phyloP scores from a whole-genome alignment of 2,797 vertebrate genomes.

The Nannoperca obscura region DNA sequence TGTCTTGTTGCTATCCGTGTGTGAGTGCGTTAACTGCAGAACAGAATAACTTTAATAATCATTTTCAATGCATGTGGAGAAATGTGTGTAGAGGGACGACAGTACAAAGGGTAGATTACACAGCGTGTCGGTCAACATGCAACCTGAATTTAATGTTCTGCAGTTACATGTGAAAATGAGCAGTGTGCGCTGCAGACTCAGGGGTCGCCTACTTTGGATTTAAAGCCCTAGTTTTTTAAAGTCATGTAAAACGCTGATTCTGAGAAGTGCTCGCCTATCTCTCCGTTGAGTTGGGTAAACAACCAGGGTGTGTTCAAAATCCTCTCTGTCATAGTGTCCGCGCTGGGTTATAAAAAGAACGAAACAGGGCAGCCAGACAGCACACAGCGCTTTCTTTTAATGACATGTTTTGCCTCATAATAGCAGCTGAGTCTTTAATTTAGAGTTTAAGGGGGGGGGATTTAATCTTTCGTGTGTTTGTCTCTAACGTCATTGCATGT shows the following conservation, averaged over 20 bases:
- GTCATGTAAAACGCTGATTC: conserved; percentile 18
- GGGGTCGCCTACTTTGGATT: background rate
- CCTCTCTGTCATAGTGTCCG: conserved; percentile 61
- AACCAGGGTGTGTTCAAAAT: conserved; percentile 71
- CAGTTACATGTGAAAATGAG: background rate
- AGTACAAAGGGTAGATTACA: background rate
- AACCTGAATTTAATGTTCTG: background rate
- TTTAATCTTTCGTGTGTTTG: conserved; percentile 52
- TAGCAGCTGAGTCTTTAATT: conserved; percentile 74
- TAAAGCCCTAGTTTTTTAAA: conserved; percentile 6
- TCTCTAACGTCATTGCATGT: conserved; percentile 33
- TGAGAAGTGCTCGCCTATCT: conserved; percentile 37
- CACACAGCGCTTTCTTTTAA: conserved; percentile 68
- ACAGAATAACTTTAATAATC: background rate
- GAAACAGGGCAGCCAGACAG: conserved; percentile 58
- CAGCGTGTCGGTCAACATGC: background rate
- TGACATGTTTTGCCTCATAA: conserved; percentile 76
- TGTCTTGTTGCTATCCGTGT: background rate
- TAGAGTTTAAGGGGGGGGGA: conserved; percentile 44
- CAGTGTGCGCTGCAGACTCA: background rate
- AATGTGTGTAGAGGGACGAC: background rate
- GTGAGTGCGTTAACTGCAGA: background rate
- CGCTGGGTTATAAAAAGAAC: conserved; percentile 77
- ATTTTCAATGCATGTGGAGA: background rate
- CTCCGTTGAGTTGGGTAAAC: conserved; percentile 64